phyloP scores from a whole-genome alignment of 2,888 invertebrate genomes.

The Dichetophora obliterata region DNA sequence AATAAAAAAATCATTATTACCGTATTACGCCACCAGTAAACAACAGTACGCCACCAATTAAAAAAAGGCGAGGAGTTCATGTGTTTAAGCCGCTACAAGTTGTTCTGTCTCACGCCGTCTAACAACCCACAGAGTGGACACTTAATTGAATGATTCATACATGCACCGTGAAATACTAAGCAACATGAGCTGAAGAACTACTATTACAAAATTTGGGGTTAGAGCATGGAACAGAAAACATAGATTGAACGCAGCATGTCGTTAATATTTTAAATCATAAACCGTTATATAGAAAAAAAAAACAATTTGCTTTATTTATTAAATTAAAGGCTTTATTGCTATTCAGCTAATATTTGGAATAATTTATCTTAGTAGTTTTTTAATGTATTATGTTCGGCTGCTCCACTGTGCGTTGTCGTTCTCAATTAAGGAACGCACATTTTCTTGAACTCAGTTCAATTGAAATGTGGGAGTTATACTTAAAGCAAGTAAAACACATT shows the following conservation, averaged over 20 bases:
- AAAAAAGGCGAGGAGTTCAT: background rate
- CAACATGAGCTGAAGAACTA: background rate
- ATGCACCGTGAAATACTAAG: background rate
- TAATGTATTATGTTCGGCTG: background rate
- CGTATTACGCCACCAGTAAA: background rate
- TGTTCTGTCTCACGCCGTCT: background rate
- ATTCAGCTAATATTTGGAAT: background rate
- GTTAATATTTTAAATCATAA: too few species aligned
- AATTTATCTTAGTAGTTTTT: slow-evolving; percentile 9
- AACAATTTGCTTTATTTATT: background rate
- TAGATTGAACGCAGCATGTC: background rate
- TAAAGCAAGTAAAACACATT: background rate
- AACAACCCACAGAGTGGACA: background rate
- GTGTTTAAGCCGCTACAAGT: background rate
- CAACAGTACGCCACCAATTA: background rate
- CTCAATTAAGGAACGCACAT: slow-evolving; percentile 48
- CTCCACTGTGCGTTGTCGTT: slow-evolving; percentile 46
- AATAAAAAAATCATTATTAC: background rate
- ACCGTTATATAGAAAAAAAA: too few species aligned
- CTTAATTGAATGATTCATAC: slow-evolving; percentile 25
- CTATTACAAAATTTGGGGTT: background rate
- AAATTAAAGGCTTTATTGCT: slow-evolving; percentile 20
- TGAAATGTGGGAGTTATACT: slow-evolving; percentile 35
- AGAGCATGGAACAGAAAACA: background rate
- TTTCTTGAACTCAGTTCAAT: slow-evolving; percentile 36